phyloP scores from a whole-genome alignment of 2,113 vertebrate genomes.

The Puntigrus tetrazona region DNA sequence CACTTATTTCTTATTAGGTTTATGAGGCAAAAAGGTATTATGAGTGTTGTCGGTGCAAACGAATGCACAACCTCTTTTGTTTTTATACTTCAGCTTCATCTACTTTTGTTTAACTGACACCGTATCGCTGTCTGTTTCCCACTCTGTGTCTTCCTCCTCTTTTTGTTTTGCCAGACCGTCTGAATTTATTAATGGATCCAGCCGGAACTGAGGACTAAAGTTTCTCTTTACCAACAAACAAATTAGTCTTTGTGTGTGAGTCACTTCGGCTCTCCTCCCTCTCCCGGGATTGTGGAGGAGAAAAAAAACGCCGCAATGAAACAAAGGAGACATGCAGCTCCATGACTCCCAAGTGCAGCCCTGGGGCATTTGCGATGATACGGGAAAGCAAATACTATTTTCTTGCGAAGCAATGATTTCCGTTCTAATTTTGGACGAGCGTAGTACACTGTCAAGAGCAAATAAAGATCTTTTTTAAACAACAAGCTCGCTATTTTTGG shows the following conservation, averaged over 20 bases:
- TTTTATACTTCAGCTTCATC: background rate
- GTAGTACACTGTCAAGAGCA: constrained; percentile 62
- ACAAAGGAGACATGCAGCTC: constrained; percentile 77
- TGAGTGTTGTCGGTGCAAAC: background rate
- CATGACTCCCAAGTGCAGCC: constrained; percentile 69
- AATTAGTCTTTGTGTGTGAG: constrained; percentile 79
- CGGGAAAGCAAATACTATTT: constrained; percentile 75
- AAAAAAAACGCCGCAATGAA: constrained; percentile 76
- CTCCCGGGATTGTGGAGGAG: constrained; percentile 54
- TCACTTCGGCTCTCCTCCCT: constrained; percentile 68
- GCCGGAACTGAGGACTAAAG: constrained; percentile 73
- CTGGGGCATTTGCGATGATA: constrained; percentile 71
- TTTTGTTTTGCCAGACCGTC: constrained; percentile 63
- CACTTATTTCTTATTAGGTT: background rate
- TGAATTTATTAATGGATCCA: constrained; percentile 75
- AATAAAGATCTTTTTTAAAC: constrained; percentile 64
- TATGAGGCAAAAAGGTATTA: background rate
- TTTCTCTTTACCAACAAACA: constrained; percentile 81
- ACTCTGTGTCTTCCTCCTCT: constrained; percentile 3
- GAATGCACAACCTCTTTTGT: background rate
- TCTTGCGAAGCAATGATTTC: constrained; percentile 71
- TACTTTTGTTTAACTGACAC: constrained; percentile 49
- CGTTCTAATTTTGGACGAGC: constrained; percentile 73
- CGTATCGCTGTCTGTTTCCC: constrained; percentile 48
- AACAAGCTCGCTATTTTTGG: constrained; percentile 63